phyloP scores from a whole-genome alignment of 2,797 vertebrate species.

The Alectoris magna region DNA sequence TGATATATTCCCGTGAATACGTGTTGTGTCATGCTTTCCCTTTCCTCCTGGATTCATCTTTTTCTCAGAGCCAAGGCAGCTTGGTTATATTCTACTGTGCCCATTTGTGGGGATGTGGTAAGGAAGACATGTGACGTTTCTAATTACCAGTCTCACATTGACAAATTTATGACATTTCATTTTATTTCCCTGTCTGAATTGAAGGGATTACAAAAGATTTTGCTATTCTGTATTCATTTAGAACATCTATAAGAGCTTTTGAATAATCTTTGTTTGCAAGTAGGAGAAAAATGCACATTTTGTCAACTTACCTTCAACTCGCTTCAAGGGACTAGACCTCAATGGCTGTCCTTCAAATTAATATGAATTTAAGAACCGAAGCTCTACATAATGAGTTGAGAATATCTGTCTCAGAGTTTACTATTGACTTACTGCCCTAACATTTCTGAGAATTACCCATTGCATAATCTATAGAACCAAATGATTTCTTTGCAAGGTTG shows the following conservation, averaged over 20 bases:
- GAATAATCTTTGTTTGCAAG: slow-evolving; percentile 43
- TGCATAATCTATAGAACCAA: slow-evolving; percentile 58
- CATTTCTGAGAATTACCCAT: slow-evolving; percentile 52
- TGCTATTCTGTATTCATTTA: not conserved
- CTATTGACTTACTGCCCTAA: slow-evolving; percentile 57
- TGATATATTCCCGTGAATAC: not conserved
- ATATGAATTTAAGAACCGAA: slow-evolving; percentile 46
- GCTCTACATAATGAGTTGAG: slow-evolving; percentile 30
- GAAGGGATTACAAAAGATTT: slow-evolving; percentile 23
- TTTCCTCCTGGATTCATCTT: not conserved
- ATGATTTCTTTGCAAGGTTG: not conserved
- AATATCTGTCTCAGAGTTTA: not conserved
- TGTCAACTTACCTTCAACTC: slow-evolving; percentile 36
- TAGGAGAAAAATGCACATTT: slow-evolving; percentile 20
- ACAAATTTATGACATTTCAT: not conserved
- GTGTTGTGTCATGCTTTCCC: not conserved
- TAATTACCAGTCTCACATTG: not conserved
- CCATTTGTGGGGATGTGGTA: not conserved
- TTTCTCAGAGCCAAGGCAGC: not conserved
- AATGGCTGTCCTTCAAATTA: slow-evolving; percentile 40
- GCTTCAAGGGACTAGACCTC: not conserved
- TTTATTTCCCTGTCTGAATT: slow-evolving; percentile 3
- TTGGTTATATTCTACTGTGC: not conserved
- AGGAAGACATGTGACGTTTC: not conserved
- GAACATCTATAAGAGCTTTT: not conserved